Conservation (phyloP, 2,797 vertebrate genomes). For the Ctenosaura bakeri region DNA sequence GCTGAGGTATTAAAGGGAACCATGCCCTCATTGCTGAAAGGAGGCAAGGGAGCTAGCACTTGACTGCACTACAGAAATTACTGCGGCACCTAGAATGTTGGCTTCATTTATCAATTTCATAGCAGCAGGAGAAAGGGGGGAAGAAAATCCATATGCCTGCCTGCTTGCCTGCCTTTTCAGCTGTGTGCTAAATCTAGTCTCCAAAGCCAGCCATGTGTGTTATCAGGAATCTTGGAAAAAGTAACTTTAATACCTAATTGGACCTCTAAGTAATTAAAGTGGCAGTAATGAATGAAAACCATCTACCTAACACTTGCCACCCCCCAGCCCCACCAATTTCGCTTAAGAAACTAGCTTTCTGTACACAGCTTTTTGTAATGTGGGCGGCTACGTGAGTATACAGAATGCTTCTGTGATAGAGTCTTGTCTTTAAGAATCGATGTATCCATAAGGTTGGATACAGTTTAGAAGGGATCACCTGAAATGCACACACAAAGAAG, state of each 20-base stretch:
- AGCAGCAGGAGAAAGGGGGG: conserved; percentile 68
- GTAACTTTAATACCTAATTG: conserved; percentile 86
- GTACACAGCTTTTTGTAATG: conserved; percentile 55
- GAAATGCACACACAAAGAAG: background rate
- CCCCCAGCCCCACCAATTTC: conserved; percentile 7
- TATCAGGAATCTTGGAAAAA: conserved; percentile 73
- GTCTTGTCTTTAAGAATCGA: conserved; percentile 77
- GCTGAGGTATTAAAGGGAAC: conserved; percentile 80
- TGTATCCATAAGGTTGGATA: conserved; percentile 73
- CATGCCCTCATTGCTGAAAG: conserved; percentile 81
- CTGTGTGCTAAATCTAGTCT: conserved; percentile 74
- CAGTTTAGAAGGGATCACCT: conserved; percentile 61
- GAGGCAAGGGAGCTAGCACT: conserved; percentile 85
- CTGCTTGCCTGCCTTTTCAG: conserved; percentile 77
- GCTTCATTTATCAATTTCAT: conserved; percentile 88
- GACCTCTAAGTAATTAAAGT: conserved; percentile 84
- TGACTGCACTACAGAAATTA: conserved; percentile 87
- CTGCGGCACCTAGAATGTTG: conserved; percentile 85
- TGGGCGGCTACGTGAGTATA: conserved; percentile 55
- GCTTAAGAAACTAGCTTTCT: conserved; percentile 37
- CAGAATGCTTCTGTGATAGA: conserved; percentile 66
- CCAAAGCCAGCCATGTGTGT: conserved; percentile 77
- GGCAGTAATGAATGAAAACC: conserved; percentile 84
- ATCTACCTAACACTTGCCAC: conserved; percentile 72
- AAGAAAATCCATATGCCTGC: conserved; percentile 78